Evolutionary conservation across 2,113 vertebrate species (phyloP), one percentile per base, ranked within the genome.

Genomic region (Euleptes europaea): DNA sequence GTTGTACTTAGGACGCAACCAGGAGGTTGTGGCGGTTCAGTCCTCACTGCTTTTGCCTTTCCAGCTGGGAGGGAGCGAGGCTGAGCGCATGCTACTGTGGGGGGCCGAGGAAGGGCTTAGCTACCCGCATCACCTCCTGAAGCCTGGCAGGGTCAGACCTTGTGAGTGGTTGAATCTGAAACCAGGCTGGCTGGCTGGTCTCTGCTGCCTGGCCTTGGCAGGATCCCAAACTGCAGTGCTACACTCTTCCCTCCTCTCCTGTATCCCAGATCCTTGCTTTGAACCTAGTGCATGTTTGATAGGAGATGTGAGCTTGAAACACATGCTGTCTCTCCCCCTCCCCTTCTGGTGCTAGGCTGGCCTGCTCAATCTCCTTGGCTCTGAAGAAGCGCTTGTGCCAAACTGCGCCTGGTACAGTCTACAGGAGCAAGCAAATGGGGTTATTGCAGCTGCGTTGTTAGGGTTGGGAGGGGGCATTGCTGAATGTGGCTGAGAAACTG

Each of bases 21-120:
- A 10, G 7, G 26, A 6, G 1, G 28, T 40, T 47, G 2, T 5
- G 26, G 19, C 13, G 2, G 26, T 21, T 33, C 40, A 14, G 10
- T 49, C 14, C 11, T 54, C 15, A 11, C 49, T 80, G 84, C 51
- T 74, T 63, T 31, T 51, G 14, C 26, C 33, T 69, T 77, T 65
- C 8, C 1, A 0, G 69, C 40, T 67, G 40, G 78, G 78, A 33
- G 2, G 2, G 44, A 33, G 28, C 6, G 21, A 63, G 28, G 54
- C 2, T 47, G 40, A 15, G 66, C 2, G 49, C 3, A 14, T 15
- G 28, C 47, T n/a, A 69, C 0, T 0, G 0, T 8, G 7, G 35
- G 26, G 70, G 71, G 42, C 14, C 47, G 10, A 19, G 57, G 63
- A 77, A 65, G 82, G 49, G 5, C 4, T 23, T 26, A 31, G 67